Conservation (phyloP, 2,113 vertebrate species). For the Paedocypris sp. region DNA sequence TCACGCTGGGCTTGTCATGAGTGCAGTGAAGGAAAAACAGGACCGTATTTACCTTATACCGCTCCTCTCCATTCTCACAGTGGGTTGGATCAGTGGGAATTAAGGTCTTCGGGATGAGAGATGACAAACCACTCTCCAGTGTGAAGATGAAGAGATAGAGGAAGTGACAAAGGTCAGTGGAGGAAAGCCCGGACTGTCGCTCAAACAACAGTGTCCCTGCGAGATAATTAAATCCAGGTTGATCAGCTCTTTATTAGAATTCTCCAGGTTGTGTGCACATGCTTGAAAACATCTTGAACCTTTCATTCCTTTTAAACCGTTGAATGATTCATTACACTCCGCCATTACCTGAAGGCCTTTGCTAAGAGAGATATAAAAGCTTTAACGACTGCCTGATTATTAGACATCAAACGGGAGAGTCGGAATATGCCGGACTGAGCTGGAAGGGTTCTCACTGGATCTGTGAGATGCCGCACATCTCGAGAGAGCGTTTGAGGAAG, state of each 20-base stretch:
- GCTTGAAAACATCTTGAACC: not conserved
- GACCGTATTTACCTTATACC: not conserved
- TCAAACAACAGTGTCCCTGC: not conserved
- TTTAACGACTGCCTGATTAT: conserved; percentile 8
- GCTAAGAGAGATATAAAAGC: conserved; percentile 5
- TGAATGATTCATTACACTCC: not conserved
- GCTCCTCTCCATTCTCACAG: conserved; percentile 5
- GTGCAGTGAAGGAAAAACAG: conserved; percentile 27
- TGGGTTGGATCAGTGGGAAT: conserved; percentile 7
- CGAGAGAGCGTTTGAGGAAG: conserved; percentile 9
- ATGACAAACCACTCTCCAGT: conserved; percentile 8
- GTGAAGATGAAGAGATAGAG: conserved; percentile 8
- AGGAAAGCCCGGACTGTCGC: not conserved
- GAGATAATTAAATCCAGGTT: not conserved
- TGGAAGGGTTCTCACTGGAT: conserved; percentile 12
- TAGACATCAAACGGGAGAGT: conserved; percentile 12
- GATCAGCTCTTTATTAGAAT: not conserved
- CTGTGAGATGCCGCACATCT: conserved; percentile 5
- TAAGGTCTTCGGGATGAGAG: conserved; percentile 1
- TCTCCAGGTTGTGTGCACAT: not conserved
- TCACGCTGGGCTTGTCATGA: conserved; percentile 26
- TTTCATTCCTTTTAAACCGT: not conserved
- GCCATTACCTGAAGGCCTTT: not conserved
- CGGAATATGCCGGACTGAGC: not conserved
- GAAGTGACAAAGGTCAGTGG: not conserved